Evolutionary conservation across 2,113 vertebrate species (phyloP).

Genomic region (Nerophis lumbriciformis): DNA sequence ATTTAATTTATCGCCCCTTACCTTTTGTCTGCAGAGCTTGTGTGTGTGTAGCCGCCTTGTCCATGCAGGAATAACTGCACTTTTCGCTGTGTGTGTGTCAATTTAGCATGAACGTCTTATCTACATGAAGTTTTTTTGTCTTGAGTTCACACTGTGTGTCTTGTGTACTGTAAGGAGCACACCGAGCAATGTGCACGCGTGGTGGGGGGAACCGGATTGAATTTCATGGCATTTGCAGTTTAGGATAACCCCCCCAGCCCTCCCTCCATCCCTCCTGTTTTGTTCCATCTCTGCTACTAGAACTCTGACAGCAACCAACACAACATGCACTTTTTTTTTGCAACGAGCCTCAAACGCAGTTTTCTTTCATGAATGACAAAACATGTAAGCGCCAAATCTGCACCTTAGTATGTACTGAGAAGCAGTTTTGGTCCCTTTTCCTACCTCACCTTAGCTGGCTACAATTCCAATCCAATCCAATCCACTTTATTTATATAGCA

Average conservation of each 20-base stretch:
- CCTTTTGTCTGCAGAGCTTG: constrained; percentile 42
- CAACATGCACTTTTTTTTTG: not conserved
- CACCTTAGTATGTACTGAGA: not conserved
- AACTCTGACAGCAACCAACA: constrained; percentile 27
- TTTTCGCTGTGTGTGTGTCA: constrained; percentile 16
- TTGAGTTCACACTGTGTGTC: not conserved
- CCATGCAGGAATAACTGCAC: constrained; percentile 50
- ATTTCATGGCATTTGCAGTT: constrained; percentile 80
- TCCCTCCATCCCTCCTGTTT: constrained; percentile 33
- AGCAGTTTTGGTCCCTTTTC: not conserved
- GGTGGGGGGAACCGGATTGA: constrained; percentile 61
- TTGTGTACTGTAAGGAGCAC: not conserved
- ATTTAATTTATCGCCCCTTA: constrained; percentile 49
- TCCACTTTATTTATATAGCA: too few relatives aligned
- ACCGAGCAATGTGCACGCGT: constrained; percentile 25
- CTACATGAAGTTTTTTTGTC: constrained; percentile 33
- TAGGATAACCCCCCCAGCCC: constrained; percentile 44
- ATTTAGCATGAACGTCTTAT: constrained; percentile 21
- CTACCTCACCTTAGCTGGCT: too few relatives aligned
- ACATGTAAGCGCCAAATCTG: not conserved
- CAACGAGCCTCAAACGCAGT: constrained; percentile 6
- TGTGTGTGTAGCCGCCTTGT: constrained; percentile 14
- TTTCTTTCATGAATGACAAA: not conserved
- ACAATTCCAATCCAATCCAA: too few relatives aligned
- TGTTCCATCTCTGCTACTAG: constrained; percentile 45